Conservation (phyloP, 1,140 invertebrate species). For the Diabrotica undecimpunctata region DNA sequence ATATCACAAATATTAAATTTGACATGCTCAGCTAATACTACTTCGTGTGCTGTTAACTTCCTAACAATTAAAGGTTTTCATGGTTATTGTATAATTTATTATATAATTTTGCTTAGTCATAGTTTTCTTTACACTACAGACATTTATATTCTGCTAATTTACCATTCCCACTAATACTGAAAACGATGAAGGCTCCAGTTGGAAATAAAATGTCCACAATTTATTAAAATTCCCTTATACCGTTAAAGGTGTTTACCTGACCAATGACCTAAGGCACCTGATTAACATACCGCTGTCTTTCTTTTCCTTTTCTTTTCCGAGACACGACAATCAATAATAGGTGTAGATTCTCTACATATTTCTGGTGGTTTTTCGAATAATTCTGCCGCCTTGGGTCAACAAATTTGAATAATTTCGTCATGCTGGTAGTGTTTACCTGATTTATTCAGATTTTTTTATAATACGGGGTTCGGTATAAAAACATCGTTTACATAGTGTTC, state of each 20-base stretch:
- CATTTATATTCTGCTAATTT: too few species aligned
- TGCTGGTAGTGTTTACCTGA: neutral
- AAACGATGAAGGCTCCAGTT: too few species aligned
- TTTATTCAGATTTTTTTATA: neutral
- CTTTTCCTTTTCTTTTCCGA: neutral
- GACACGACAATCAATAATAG: neutral
- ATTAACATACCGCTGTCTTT: conserved; percentile 3
- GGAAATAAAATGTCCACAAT: neutral
- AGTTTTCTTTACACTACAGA: too few species aligned
- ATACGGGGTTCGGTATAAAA: neutral
- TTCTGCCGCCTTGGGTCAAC: neutral
- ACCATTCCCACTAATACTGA: too few species aligned
- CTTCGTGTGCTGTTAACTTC: too few species aligned
- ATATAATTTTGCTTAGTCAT: too few species aligned
- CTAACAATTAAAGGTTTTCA: too few species aligned
- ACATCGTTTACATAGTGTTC: neutral
- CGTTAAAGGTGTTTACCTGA: conserved; percentile 10
- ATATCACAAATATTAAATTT: too few species aligned
- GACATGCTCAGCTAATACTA: too few species aligned
- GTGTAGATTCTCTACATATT: neutral
- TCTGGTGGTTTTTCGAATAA: neutral
- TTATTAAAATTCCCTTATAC: neutral
- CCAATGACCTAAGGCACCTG: conserved; percentile 19
- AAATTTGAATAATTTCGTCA: conserved; percentile 11
- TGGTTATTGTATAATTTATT: too few species aligned